Evolutionary conservation across 1,140 invertebrate species (phyloP).

Genomic region (Hycleus cichorii): DNA sequence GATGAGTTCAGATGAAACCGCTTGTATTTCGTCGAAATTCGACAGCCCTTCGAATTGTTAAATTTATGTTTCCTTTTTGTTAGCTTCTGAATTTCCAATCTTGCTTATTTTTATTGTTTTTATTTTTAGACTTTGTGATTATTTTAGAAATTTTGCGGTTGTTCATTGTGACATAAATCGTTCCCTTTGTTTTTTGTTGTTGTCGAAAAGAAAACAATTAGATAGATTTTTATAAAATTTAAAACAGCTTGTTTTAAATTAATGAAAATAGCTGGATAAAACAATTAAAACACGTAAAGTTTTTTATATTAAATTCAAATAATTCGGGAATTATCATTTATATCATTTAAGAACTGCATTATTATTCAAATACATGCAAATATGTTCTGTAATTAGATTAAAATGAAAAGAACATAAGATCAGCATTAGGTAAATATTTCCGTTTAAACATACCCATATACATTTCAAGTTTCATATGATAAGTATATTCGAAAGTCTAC

Average conservation of each 20-base stretch:
- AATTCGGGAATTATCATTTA: constrained; percentile 13
- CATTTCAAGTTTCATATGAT: constrained; percentile 6
- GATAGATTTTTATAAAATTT: too few species aligned
- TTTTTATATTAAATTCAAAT: constrained; percentile 8
- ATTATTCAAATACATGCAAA: constrained; percentile 15
- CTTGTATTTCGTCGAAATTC: constrained; percentile 17
- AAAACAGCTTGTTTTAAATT: too few species aligned
- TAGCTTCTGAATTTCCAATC: too few species aligned
- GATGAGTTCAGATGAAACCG: constrained; percentile 23
- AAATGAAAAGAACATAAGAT: constrained; percentile 16
- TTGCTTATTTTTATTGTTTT: too few species aligned
- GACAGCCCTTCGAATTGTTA: too few species aligned
- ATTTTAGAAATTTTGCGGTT: too few species aligned
- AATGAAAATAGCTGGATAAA: not conserved
- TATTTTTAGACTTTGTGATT: too few species aligned
- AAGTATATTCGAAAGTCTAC: not conserved
- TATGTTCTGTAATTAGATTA: constrained; percentile 14
- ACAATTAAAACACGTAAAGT: constrained; percentile 4
- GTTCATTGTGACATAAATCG: too few species aligned
- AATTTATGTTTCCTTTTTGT: too few species aligned
- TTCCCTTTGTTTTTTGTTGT: too few species aligned
- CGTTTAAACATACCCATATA: constrained; percentile 11
- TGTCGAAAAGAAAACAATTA: too few species aligned
- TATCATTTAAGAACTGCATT: constrained; percentile 14
- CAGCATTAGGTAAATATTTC: constrained; percentile 16